Conservation (phyloP, 2,113 vertebrate genomes). For the Hydrochoerus hydrochaeris region DNA sequence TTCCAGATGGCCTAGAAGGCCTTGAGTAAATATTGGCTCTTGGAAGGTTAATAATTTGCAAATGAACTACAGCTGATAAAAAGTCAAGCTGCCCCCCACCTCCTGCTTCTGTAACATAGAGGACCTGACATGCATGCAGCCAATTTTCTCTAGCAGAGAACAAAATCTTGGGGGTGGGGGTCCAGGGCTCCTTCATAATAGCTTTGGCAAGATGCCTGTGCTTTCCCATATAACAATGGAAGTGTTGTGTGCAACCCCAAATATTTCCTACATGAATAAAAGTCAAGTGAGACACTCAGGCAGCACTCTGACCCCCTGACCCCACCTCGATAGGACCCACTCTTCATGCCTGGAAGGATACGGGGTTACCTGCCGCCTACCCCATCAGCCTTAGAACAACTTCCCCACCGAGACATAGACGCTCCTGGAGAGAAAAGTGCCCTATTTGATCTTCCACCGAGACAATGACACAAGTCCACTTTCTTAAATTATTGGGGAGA, state of each 20-base stretch:
- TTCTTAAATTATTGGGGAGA: background rate
- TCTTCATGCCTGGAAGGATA: background rate
- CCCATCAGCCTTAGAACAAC: background rate
- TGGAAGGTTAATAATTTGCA: slow-evolving; percentile 51
- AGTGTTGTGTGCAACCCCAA: background rate
- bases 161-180: background rate
- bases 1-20: background rate
- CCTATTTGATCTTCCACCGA: background rate
- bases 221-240: background rate
- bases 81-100: background rate
- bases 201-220: background rate
- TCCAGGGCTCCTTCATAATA: background rate
- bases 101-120: background rate
- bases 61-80: slow-evolving; percentile 59
- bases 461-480: background rate
- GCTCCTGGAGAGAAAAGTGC: background rate
- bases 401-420: background rate
- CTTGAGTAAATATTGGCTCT: slow-evolving; percentile 21
- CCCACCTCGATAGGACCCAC: background rate
- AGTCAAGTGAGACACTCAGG: fast-evolving
- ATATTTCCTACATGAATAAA: background rate
- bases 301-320: background rate
- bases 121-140: background rate
- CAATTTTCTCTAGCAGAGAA: background rate
- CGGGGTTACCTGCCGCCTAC: background rate